phyloP scores from a whole-genome alignment of 2,888 invertebrate species.

The Cartodere bifasciata region DNA sequence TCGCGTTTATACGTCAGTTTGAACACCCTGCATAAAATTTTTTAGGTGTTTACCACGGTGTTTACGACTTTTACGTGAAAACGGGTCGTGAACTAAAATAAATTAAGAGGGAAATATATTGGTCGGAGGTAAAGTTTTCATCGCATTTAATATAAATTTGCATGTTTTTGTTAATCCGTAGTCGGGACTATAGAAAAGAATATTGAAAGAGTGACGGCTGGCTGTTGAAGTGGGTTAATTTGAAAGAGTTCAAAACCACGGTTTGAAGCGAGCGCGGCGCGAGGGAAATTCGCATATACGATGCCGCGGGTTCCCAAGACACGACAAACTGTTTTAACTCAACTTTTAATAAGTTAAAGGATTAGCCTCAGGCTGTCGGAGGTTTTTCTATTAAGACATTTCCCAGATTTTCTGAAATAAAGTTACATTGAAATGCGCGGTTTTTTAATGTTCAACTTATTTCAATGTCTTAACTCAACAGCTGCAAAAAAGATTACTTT shows the following conservation, averaged over 20 bases:
- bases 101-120: too few species aligned
- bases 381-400: conserved; percentile 31
- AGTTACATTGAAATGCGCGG: conserved; percentile 8
- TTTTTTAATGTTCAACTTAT: conserved; percentile 7
- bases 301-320: conserved; percentile 25
- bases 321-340: conserved; percentile 34
- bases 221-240: conserved; percentile 29
- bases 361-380: conserved; percentile 31
- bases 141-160: conserved; percentile 32
- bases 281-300: conserved; percentile 25
- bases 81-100: too few species aligned
- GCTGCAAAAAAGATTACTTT: too few species aligned
- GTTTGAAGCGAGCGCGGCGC: too few species aligned
- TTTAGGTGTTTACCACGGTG: too few species aligned
- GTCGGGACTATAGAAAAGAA: conserved; percentile 26
- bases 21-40: too few species aligned
- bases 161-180: conserved; percentile 35
- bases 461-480: conserved; percentile 1
- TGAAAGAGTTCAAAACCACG: conserved; percentile 29
- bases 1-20: too few species aligned
- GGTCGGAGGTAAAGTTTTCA: too few species aligned
- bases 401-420: conserved; percentile 15
- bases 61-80: too few species aligned
- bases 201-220: conserved; percentile 30
- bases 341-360: conserved; percentile 36